Conservation (phyloP, 2,888 invertebrate species). For the Sphecodes monilicornis region DNA sequence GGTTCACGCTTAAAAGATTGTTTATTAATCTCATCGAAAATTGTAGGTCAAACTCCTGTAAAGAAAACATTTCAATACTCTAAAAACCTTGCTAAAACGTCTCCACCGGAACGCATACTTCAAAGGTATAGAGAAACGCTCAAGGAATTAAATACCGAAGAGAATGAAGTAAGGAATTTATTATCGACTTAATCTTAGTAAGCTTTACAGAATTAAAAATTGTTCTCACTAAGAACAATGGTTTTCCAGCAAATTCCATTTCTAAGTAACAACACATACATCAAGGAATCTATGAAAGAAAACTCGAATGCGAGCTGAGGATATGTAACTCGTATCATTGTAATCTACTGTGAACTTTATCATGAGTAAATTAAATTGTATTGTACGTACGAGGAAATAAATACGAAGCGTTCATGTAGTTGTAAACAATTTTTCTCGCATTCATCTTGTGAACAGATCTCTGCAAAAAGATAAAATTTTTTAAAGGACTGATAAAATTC, state of each 20-base stretch:
- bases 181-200: neutral
- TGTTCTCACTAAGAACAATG: neutral
- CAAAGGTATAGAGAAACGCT: slow-evolving; percentile 86
- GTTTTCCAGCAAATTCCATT: slow-evolving; percentile 2
- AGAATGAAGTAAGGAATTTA: slow-evolving; percentile 35
- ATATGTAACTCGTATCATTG: neutral
- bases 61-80: slow-evolving; percentile 89
- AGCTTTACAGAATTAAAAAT: neutral
- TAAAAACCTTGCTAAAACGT: slow-evolving; percentile 87
- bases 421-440: neutral
- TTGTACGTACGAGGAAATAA: slow-evolving; percentile 15
- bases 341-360: neutral
- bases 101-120: slow-evolving; percentile 90
- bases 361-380: slow-evolving; percentile 28
- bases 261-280: slow-evolving; percentile 7
- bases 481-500: neutral
- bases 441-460: no score
- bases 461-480: neutral
- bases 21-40: slow-evolving; percentile 41
- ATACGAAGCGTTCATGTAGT: slow-evolving; percentile 16
- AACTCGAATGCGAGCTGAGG: neutral
- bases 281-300: slow-evolving; percentile 14
- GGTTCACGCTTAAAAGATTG: neutral
- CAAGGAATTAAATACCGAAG: slow-evolving; percentile 21
- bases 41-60: slow-evolving; percentile 89